Percentiles rank a stretch among this genome's conserved stretches.
These are phyloP conservation scores for Helicolenus hilgendorfi DNA, from an alignment of 2,797 vertebrate genomes.

Conservation along the genomic window DNA sequence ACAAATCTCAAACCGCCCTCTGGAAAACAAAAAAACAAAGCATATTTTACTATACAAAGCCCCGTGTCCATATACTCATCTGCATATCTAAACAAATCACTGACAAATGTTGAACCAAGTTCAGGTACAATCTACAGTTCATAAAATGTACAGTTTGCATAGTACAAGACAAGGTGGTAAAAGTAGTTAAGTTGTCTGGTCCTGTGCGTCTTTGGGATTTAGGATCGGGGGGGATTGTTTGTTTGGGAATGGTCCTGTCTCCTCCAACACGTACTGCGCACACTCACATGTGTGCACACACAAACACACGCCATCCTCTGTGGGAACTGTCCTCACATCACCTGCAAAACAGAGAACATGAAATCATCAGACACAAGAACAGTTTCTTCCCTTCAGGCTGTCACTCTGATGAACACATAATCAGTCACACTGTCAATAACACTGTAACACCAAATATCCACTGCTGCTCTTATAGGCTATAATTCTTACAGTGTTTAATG, in stretches of 20 bases:
- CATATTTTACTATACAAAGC: slow-evolving; percentile 89
- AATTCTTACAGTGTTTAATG: neutral
- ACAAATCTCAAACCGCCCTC: slow-evolving; percentile 89
- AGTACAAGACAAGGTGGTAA: slow-evolving; percentile 94
- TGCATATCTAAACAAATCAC: slow-evolving; percentile 94
- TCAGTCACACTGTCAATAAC: neutral
- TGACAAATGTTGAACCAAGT: slow-evolving; percentile 89
- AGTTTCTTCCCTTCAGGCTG: neutral
- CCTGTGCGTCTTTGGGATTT: slow-evolving; percentile 95
- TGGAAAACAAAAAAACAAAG: slow-evolving; percentile 49
- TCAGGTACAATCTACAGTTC: slow-evolving; percentile 93
- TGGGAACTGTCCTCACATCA: slow-evolving; percentile 77
- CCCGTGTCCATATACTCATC: slow-evolving; percentile 82
- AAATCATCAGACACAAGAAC: neutral
- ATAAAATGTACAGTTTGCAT: slow-evolving; percentile 97
- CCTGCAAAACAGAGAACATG: slow-evolving; percentile 62
- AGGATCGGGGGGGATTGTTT: slow-evolving; percentile 75
- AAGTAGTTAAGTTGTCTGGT: slow-evolving; percentile 85
- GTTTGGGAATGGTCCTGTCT: slow-evolving; percentile 61
- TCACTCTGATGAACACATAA: neutral
- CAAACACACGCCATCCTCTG: slow-evolving; percentile 20
- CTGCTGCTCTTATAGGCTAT: neutral
- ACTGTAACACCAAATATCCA: neutral
- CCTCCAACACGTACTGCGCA: slow-evolving; percentile 18
- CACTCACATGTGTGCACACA: neutral